A percentile compares a stretch with the other conserved stretches of the same genome.
Evolutionary conservation across 2,113 vertebrate genomes (phyloP).

Genomic region (Gobius niger): DNA sequence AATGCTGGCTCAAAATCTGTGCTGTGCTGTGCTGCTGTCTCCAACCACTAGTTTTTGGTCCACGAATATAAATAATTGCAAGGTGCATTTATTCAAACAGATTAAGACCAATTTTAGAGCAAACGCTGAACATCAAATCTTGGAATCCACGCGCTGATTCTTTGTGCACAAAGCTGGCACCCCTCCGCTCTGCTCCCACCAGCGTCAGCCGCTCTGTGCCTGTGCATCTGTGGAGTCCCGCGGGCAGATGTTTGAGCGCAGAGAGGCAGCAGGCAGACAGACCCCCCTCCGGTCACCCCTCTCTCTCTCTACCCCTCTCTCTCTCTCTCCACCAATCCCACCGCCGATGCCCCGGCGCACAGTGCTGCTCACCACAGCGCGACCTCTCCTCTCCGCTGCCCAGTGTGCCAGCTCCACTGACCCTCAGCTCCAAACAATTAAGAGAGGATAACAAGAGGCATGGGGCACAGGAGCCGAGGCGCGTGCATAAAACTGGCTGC

Average conservation of each 20-base stretch:
- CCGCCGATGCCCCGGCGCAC: conserved; percentile 18
- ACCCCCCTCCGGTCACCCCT: conserved; percentile 36
- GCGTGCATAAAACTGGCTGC: conserved; percentile 30
- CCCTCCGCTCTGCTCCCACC: conserved; percentile 3
- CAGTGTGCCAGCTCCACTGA: conserved; percentile 53
- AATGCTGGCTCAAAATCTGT: too few relatives aligned
- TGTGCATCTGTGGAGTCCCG: conserved; percentile 69
- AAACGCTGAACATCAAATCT: conserved; percentile 12
- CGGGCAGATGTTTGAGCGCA: conserved; percentile 67
- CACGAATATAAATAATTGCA: too few relatives aligned
- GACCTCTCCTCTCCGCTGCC: conserved; percentile 23
- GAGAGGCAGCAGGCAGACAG: conserved; percentile 61
- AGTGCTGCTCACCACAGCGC: conserved; percentile 15
- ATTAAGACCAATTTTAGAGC: conserved; percentile 9
- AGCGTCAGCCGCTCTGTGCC: conserved; percentile 38
- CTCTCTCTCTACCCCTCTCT: conserved; percentile 42
- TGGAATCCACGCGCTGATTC: conserved; percentile 12
- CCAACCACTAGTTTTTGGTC: too few relatives aligned
- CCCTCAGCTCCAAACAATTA: conserved; percentile 62
- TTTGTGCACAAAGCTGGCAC: conserved; percentile 25
- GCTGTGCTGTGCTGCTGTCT: too few relatives aligned
- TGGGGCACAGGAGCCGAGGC: conserved; percentile 16
- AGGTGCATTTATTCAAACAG: background rate
- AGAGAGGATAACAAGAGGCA: conserved; percentile 39
- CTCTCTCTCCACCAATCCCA: conserved; percentile 45